Evolutionary conservation across 2,888 invertebrate genomes (phyloP), one percentile per base, ranked within the genome.

Genomic region (Adela reaumurella): DNA sequence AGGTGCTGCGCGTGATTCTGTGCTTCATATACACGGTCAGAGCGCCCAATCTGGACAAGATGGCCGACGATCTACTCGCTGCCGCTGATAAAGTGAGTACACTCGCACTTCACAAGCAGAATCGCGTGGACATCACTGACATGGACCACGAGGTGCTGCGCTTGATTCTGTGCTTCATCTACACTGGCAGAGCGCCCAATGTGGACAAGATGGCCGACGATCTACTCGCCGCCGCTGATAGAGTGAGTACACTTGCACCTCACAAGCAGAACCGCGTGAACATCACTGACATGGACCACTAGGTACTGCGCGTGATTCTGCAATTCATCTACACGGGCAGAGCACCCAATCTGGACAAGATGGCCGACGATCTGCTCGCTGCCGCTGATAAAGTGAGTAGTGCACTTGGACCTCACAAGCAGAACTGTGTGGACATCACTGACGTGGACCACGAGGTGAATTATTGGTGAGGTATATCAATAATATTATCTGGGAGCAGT

Each of bases 131-230:
- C n/a, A n/a, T 94, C 65, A 92, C 93, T 48, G 99, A 99, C 73
- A 96, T 99, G 46, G 98, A 99, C 74, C 94, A 96, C 69, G 98
- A 98, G 71, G 98, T 98, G 54, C 83, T 98, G 66, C 80, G 93
- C 57, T 98, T 99, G 81, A 97, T 99, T 95, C 79, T 99, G 56
- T 87, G 96, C 61, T 99, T 97, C 80, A 97, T 99, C 59, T 99
- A 99, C 74, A 98, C 98, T 50, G 99, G 97, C 53, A 93, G 94
- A 66, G 93, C 92, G 60, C 90, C 94, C 49, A 96, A 96, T 73
- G 83, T 99, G 59, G 97, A 97, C 73, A 95, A 95, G 79, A 96
- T 97, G 96, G 97, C 98, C 44, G 97, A 97, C 71, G 97, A 97
- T 78, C 83, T 99, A 61, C 81, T 99, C 64, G 97, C 98, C 48